Base-by-base conservation (phyloP, 2,113 vertebrate genomes). In the Ariopsis seemanni region DNA sequence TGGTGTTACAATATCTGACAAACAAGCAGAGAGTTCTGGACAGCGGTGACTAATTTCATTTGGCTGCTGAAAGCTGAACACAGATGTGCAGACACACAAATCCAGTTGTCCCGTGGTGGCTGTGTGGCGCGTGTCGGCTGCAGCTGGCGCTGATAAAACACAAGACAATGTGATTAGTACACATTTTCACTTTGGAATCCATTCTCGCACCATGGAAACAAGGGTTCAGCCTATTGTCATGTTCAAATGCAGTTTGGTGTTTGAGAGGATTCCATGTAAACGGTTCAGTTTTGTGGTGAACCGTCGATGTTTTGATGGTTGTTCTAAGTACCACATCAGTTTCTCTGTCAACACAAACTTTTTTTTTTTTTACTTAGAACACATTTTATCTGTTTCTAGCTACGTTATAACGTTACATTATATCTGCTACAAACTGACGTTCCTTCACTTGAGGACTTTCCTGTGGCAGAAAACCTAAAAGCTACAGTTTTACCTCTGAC, bases 11-110 rank as follows among this genome's bases (percentile, higher is more conserved):
- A 77, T 79, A 83, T 83, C 62, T 83, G 89, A 90, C 84, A 85
- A 65, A 82, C 86, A 78, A 79, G 86, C 71, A 67, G 89, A 93
- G 91, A 90, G 89, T 91, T 94, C 92, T 85, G 85, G 92, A 92
- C 91, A 92, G 88, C 89, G 89, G 93, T 93, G 91, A 93, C 93
- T 93, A 94, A 94, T 93, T 91, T 90, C 90, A 92, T 95, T 94
- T 94, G 92, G 62, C 67, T 7, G 80, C 25, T 34, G 71, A 72
- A 82, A 69, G 27, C 62, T 7, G 65, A 89, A 89, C 92, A 92
- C 91, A 91, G 87, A 91, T 79, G 75, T 63, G 14, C 87, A 91
- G 87, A 91, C 91, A 65, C 62, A 85, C 89, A 91, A 89, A 89
- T 88, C 90, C 90, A 90, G 88, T 91, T 91, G 90, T 91, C 89